phyloP scores from a whole-genome alignment of 2,797 vertebrate genomes.

The Brotula barbata region DNA sequence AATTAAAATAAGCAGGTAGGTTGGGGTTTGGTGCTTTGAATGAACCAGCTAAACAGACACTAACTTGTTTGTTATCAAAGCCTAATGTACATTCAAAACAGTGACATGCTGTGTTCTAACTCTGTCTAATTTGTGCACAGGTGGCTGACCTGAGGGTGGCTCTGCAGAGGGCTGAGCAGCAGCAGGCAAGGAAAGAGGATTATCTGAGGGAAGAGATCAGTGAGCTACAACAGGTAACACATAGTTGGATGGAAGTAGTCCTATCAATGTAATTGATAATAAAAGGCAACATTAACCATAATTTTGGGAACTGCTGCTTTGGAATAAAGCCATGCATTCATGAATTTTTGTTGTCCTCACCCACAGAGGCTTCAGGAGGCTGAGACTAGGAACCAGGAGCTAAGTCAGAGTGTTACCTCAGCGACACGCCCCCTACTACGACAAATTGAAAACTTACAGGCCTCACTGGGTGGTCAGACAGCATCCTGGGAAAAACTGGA shows the following conservation, averaged over 20 bases:
- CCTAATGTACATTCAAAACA: too few species aligned
- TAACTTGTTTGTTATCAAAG: too few species aligned
- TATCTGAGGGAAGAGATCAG: slow-evolving; percentile 95
- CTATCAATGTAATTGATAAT: background rate
- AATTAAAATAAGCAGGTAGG: too few species aligned
- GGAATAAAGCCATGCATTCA: background rate
- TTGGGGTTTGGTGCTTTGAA: too few species aligned
- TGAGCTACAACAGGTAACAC: slow-evolving; percentile 91
- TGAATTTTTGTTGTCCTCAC: background rate
- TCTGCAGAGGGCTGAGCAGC: slow-evolving; percentile 91
- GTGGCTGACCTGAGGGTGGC: slow-evolving; percentile 91
- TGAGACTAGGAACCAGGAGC: slow-evolving; percentile 93
- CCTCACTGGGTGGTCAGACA: slow-evolving; percentile 88
- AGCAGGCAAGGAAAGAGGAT: slow-evolving; percentile 95
- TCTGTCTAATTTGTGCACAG: slow-evolving; percentile 65
- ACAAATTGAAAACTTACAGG: slow-evolving; percentile 97
- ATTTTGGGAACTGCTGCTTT: background rate
- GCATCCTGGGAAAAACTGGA: slow-evolving; percentile 95
- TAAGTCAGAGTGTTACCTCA: slow-evolving; percentile 93
- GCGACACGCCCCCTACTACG: slow-evolving; percentile 92
- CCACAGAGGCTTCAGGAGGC: slow-evolving; percentile 92
- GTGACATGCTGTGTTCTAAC: background rate
- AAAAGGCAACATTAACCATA: background rate
- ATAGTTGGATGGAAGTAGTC: background rate
- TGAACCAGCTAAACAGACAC: too few species aligned